Conservation (phyloP, 2,888 invertebrate species). For the Stictocephala bisonia region DNA sequence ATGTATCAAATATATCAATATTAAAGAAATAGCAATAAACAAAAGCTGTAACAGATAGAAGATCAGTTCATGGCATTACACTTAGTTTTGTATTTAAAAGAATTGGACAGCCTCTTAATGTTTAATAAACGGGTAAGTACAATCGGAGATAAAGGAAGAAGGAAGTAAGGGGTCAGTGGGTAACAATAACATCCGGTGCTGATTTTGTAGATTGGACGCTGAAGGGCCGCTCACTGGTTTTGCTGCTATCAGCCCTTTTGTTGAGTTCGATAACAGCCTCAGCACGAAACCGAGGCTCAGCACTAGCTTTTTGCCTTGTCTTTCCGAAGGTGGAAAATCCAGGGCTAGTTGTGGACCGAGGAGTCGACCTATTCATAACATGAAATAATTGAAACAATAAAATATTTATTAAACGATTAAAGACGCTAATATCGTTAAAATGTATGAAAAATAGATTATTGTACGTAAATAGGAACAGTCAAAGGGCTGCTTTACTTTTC, state of each 20-base stretch:
- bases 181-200: conserved; percentile 90
- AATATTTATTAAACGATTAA: too few relatives aligned
- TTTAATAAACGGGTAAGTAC: background rate
- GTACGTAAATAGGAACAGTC: too few relatives aligned
- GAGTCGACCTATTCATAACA: conserved; percentile 58
- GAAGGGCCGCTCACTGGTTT: conserved; percentile 49
- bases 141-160: background rate
- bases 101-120: too few relatives aligned
- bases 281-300: conserved; percentile 66
- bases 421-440: too few relatives aligned
- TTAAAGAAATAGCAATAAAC: too few relatives aligned
- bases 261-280: conserved; percentile 73
- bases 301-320: conserved; percentile 7
- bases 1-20: too few relatives aligned
- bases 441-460: too few relatives aligned
- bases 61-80: too few relatives aligned
- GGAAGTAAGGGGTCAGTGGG: conserved; percentile 69
- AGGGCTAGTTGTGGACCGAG: conserved; percentile 43
- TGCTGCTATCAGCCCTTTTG: conserved; percentile 58
- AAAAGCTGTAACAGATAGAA: too few relatives aligned
- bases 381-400: too few relatives aligned
- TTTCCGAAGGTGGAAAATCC: conserved; percentile 47
- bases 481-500: too few relatives aligned
- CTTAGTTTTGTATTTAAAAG: too few relatives aligned
- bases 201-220: conserved; percentile 80